Conservation (phyloP, 2,888 invertebrate genomes). For the Entomobrya proxima region DNA sequence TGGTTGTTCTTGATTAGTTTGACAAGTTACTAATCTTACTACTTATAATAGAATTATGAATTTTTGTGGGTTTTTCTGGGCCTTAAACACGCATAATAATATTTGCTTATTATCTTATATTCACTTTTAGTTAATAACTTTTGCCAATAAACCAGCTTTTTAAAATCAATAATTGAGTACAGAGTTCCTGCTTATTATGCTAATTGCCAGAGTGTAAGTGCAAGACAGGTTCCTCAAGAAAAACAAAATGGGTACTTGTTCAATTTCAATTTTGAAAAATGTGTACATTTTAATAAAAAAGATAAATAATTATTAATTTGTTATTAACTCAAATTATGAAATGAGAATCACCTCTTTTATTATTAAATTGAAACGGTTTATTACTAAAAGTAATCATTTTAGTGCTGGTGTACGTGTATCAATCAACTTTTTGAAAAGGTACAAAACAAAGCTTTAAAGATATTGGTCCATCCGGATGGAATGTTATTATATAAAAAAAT, state of each 20-base stretch:
- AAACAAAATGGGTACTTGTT: background rate
- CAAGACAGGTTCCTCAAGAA: constrained; percentile 20
- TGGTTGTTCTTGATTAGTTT: constrained; percentile 34
- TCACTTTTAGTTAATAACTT: background rate
- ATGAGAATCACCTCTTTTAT: background rate
- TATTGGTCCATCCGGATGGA: too few species aligned
- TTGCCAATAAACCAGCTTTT: constrained; percentile 24
- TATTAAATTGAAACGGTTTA: background rate
- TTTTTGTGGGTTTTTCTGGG: background rate
- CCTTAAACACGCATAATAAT: background rate
- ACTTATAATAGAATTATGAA: background rate
- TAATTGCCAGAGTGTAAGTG: constrained; percentile 29
- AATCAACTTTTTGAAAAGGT: too few species aligned
- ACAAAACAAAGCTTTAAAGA: too few species aligned
- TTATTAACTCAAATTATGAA: constrained; percentile 22
- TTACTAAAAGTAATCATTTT: background rate
- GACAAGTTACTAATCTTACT: constrained; percentile 47
- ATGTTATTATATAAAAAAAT: too few species aligned
- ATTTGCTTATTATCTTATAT: too few species aligned
- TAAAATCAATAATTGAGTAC: constrained; percentile 39
- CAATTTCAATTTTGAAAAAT: background rate
- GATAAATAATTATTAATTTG: constrained; percentile 25
- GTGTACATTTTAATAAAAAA: background rate
- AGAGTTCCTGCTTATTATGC: constrained; percentile 34
- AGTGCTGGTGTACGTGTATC: background rate